phyloP scores from a whole-genome alignment of 2,113 vertebrate genomes.

The Grus americana region DNA sequence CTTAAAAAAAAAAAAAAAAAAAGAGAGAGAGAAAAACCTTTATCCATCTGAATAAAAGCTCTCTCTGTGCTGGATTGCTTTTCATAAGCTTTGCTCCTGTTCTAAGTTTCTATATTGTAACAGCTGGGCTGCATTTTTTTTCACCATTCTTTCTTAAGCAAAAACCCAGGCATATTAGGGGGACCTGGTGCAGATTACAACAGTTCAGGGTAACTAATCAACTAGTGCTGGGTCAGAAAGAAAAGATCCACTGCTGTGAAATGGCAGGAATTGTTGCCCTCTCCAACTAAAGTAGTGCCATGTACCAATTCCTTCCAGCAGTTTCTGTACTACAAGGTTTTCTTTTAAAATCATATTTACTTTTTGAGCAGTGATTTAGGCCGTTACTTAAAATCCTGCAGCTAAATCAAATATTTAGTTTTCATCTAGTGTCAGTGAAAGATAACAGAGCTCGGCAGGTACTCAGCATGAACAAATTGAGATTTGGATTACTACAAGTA shows the following conservation, averaged over 20 bases:
- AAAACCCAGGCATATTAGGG: not conserved
- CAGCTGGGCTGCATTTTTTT: slow-evolving; percentile 41
- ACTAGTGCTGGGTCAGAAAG: slow-evolving; percentile 3
- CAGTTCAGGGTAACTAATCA: slow-evolving; percentile 33
- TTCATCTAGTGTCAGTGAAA: slow-evolving; percentile 22
- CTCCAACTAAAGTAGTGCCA: not conserved
- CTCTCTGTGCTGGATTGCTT: not conserved
- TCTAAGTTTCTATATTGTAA: slow-evolving; percentile 3
- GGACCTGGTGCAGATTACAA: slow-evolving; percentile 20
- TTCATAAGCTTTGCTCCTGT: not conserved
- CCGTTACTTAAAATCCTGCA: slow-evolving; percentile 27
- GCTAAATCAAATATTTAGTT: slow-evolving; percentile 54
- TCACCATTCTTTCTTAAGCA: slow-evolving; percentile 17
- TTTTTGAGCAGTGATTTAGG: slow-evolving; percentile 21
- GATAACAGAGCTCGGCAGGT: not conserved
- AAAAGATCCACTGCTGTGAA: not conserved
- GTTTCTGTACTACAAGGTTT: slow-evolving; percentile 8
- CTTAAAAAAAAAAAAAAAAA: not conserved
- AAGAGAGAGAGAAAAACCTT: not conserved
- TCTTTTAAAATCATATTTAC: slow-evolving; percentile 32
- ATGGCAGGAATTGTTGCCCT: not conserved
- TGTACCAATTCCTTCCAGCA: not conserved
- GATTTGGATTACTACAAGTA: not conserved
- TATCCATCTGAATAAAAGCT: not conserved
- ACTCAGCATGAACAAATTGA: not conserved